Evolutionary conservation across 2,888 invertebrate genomes (phyloP).

Genomic region (Ornithoptera priamus): DNA sequence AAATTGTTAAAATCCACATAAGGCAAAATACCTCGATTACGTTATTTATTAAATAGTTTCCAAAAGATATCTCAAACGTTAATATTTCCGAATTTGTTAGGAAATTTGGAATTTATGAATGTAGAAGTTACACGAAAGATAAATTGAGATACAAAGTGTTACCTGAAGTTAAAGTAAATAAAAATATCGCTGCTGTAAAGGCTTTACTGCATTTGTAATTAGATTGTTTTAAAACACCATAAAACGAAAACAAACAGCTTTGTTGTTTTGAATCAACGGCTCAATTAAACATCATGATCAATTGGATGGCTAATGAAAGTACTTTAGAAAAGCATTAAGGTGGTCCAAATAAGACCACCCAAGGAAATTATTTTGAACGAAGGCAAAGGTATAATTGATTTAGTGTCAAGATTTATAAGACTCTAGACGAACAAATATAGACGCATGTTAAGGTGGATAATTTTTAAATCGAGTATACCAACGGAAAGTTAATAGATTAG

Average conservation of each 20-base stretch:
- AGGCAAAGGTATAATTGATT: conserved; percentile 51
- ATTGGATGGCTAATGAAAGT: conserved; percentile 43
- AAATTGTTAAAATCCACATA: too few relatives aligned
- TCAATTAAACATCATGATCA: conserved; percentile 42
- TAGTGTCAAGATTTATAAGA: conserved; percentile 59
- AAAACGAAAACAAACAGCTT: not conserved
- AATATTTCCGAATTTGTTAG: too few relatives aligned
- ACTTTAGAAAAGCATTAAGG: conserved; percentile 48
- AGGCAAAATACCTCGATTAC: too few relatives aligned
- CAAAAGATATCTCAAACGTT: too few relatives aligned
- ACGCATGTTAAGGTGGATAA: conserved; percentile 35
- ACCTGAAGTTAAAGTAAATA: too few relatives aligned
- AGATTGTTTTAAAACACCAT: not conserved
- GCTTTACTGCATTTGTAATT: too few relatives aligned
- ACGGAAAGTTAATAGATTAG: too few relatives aligned
- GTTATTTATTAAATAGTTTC: too few relatives aligned
- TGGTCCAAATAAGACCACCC: conserved; percentile 62
- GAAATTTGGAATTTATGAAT: too few relatives aligned
- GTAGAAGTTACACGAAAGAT: too few relatives aligned
- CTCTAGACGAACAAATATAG: conserved; percentile 39
- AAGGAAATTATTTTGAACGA: conserved; percentile 38
- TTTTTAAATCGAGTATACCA: conserved; percentile 12
- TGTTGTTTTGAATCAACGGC: conserved; percentile 11
- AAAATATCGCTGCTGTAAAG: too few relatives aligned
- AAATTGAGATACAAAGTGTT: too few relatives aligned